These are phyloP conservation scores for Aleiodes sp. DNA, from an alignment of 1,140 invertebrate genomes.

Conservation along the genomic window DNA sequence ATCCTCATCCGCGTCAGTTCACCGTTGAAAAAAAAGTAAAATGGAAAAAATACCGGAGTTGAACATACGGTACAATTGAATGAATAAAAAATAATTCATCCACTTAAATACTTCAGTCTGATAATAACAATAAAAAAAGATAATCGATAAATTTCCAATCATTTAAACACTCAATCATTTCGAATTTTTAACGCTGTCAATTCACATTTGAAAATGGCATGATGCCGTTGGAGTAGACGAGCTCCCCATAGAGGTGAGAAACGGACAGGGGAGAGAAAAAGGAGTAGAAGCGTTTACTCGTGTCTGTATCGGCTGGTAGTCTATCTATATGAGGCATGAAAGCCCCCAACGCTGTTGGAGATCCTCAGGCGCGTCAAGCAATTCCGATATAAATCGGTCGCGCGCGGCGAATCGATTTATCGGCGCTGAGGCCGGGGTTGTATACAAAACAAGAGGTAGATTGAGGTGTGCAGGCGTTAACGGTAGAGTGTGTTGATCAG, in stretches of 20 bases:
- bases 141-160: background rate
- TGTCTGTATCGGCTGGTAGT: background rate
- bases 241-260: background rate
- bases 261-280: too few species aligned
- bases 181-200: conserved; percentile 1
- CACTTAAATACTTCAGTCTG: too few species aligned
- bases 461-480: background rate
- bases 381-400: conserved; percentile 28
- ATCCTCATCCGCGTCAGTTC: background rate
- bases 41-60: too few species aligned
- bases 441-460: background rate
- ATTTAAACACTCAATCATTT: conserved; percentile 14
- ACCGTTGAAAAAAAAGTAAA: background rate
- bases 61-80: too few species aligned
- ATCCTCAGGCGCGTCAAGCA: background rate
- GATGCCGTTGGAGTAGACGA: background rate
- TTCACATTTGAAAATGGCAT: conserved; percentile 14
- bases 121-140: background rate
- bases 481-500: conserved; percentile 3
- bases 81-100: too few species aligned
- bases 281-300: too few species aligned
- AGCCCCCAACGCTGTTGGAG: background rate
- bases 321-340: conserved; percentile 2
- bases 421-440: background rate
- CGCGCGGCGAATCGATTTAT: conserved; percentile 23